These are phyloP conservation scores for Lepus europaeus DNA, from an alignment of 2,113 vertebrate species.

Conservation along the genomic window DNA sequence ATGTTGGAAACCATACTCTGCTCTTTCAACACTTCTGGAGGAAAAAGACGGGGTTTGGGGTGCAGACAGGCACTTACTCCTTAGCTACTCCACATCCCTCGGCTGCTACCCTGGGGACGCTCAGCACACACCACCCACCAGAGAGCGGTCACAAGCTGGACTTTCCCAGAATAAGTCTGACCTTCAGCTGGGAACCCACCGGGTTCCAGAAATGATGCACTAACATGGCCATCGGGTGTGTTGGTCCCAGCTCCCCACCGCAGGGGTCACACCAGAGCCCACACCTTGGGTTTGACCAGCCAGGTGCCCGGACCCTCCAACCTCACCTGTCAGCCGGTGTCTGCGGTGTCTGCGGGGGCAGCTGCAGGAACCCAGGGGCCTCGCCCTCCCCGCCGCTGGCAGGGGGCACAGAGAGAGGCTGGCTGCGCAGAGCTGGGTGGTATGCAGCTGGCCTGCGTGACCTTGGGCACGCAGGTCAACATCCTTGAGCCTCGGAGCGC, in stretches of 20 bases:
- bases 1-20: background rate
- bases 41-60: background rate
- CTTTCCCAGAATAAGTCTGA: background rate
- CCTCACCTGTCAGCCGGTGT: too few relatives aligned
- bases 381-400: background rate
- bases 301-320: background rate
- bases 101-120: background rate
- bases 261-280: background rate
- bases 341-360: background rate
- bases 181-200: background rate
- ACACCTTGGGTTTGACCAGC: background rate
- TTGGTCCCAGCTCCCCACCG: background rate
- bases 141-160: background rate
- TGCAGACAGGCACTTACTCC: background rate
- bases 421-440: background rate
- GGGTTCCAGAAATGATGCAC: background rate
- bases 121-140: too few relatives aligned
- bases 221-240: background rate
- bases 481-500: background rate
- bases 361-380: background rate
- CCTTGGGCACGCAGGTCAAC: constrained; percentile 34
- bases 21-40: background rate
- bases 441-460: background rate
- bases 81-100: background rate
- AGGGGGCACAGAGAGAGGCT: background rate